Percentiles rank a stretch among this genome's conserved stretches.
Evolutionary conservation across 2,797 vertebrate species (phyloP).

Genomic region (Chloroceryle amazona): DNA sequence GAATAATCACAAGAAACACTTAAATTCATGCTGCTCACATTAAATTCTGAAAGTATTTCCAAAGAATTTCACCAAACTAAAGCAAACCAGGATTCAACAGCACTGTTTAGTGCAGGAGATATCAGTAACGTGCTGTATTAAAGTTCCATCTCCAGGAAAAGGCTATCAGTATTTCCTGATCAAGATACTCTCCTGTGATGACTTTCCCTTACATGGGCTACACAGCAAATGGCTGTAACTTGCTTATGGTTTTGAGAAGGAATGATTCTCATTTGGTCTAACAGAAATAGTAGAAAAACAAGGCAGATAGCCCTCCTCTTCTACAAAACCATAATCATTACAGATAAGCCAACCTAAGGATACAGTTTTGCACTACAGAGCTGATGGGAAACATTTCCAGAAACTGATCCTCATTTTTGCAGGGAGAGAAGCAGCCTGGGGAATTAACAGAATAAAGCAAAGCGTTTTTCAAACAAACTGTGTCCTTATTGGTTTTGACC

Average conservation of each 20-base stretch:
- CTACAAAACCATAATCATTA: neutral
- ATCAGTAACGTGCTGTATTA: accelerated
- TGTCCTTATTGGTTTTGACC: neutral
- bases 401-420: neutral
- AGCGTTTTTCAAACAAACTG: neutral
- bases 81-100: neutral
- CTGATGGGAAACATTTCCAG: neutral
- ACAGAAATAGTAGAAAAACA: neutral
- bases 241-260: neutral
- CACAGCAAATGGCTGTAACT: neutral
- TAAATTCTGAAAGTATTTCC: neutral
- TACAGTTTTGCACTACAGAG: neutral
- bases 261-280: neutral
- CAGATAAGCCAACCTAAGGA: neutral
- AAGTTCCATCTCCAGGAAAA: neutral
- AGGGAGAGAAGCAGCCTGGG: neutral
- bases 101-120: neutral
- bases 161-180: neutral
- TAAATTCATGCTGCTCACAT: neutral
- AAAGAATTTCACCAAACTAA: neutral
- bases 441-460: neutral
- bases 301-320: neutral
- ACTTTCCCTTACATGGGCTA: neutral
- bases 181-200: neutral
- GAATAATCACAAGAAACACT: neutral